Evolutionary conservation across 1,140 invertebrate species (phyloP), one percentile per base, ranked within the genome.

Genomic region (Drosophila tropicalis): DNA sequence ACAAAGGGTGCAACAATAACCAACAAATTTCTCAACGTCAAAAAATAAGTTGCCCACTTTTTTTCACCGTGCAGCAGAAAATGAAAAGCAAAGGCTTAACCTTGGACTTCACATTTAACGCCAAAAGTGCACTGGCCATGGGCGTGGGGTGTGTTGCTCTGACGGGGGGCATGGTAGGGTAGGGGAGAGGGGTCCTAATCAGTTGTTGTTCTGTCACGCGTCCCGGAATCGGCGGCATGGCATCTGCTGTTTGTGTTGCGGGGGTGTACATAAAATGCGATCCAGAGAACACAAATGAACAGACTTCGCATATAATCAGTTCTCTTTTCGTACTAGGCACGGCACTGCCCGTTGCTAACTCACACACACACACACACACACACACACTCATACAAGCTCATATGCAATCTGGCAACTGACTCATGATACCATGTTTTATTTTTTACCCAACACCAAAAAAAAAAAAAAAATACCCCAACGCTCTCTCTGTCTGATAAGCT

Each of bases 41-140:
- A 72, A 57, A 57, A 73, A 60, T 72, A 73, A 74, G 72, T 74
- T 74, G 56, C 56, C 70, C 72, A 60, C 72, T 74, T 74, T 74
- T 66, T 60, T 69, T 57, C 40, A 25, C 25, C 25, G 25, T 47
- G 47, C 32, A 64, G 29, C 62, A 55, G 47, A 44, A 47, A 64
- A 67, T 58, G 40, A 40, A 70, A 64, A 76, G 79, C 70, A 80
- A 75, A 77, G 75, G 62, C 66, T 81, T 81, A 81, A 81, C 79
- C 79, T 81, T 81, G 79, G 79, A 81, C 78, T 81, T 76, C 47
- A 68, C 62, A 22, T 51, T 51, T 51, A 51, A 51, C 44, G 44
- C 44, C 44, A 51, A 51, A 60, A 75, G 72, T 57, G 51, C 72
- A 68, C 40, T 65, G 55, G 57, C 57, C 64, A 39, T 25, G 34